Percentiles rank a stretch among this genome's conserved stretches.
Conservation (phyloP, 2,113 vertebrate species). For the Cavia aperea region DNA sequence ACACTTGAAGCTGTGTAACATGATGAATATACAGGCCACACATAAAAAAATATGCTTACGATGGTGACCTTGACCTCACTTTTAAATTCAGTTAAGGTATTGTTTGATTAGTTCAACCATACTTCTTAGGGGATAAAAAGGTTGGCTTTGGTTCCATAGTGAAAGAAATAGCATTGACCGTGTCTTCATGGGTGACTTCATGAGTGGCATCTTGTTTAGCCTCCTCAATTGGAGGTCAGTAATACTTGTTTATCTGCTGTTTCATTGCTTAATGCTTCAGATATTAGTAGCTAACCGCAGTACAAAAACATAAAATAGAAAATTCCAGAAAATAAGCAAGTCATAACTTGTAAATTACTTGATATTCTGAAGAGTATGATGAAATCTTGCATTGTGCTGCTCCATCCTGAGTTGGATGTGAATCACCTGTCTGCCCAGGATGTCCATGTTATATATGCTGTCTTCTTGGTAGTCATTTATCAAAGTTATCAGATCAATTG, state of each 20-base stretch:
- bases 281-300: neutral
- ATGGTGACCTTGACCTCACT: neutral
- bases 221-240: neutral
- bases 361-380: no score
- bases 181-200: neutral
- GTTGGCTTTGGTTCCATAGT: rapidly evolving
- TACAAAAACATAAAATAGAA: neutral
- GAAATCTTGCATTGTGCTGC: neutral
- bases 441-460: neutral
- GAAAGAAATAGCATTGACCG: neutral
- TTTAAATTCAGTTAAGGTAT: neutral
- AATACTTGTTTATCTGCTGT: neutral
- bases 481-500: neutral
- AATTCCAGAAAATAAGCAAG: neutral
- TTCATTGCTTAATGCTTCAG: neutral
- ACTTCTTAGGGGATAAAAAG: neutral
- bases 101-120: neutral
- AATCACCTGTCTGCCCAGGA: neutral
- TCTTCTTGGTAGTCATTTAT: neutral
- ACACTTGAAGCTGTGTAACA: neutral
- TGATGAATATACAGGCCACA: neutral
- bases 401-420: neutral
- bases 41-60: neutral
- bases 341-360: neutral
- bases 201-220: neutral